Evolutionary conservation across 2,888 invertebrate genomes (phyloP).

Genomic region (Hyles lineata): DNA sequence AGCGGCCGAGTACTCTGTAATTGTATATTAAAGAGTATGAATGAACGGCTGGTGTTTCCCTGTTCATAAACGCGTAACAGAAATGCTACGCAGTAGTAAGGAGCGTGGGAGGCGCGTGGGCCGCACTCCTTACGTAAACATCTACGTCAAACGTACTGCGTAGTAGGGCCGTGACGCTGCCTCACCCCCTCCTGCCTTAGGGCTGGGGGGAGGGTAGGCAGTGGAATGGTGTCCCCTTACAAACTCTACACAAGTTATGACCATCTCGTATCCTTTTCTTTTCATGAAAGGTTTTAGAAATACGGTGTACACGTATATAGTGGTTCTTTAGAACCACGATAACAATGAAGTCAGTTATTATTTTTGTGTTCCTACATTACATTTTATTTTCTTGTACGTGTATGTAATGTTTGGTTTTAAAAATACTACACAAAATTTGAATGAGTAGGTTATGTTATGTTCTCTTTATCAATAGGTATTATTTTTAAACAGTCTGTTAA

Average conservation of each 20-base stretch:
- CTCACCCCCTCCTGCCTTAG: not conserved
- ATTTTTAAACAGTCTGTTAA: too few species aligned
- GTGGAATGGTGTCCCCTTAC: not conserved
- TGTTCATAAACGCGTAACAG: constrained; percentile 40
- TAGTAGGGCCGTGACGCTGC: constrained; percentile 24
- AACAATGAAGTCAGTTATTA: too few species aligned
- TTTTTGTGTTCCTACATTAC: too few species aligned
- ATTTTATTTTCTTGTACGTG: too few species aligned
- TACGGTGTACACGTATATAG: too few species aligned
- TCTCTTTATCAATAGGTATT: too few species aligned
- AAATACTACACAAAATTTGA: too few species aligned
- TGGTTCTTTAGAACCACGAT: too few species aligned
- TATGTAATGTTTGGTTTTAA: too few species aligned
- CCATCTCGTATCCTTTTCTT: not conserved
- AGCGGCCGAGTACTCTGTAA: constrained; percentile 27
- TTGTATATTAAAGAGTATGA: constrained; percentile 57
- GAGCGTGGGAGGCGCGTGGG: constrained; percentile 33
- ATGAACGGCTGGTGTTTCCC: constrained; percentile 55
- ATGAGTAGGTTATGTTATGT: too few species aligned
- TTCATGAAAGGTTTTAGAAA: too few species aligned
- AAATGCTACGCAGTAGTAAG: constrained; percentile 30
- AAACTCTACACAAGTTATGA: constrained; percentile 1
- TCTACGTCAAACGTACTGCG: constrained; percentile 13
- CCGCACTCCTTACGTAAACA: constrained; percentile 31
- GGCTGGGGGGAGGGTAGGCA: not conserved